A percentile compares a stretch with the other conserved stretches of the same genome.
Conservation (phyloP, 2,113 vertebrate species). For the Antennarius striatus region DNA sequence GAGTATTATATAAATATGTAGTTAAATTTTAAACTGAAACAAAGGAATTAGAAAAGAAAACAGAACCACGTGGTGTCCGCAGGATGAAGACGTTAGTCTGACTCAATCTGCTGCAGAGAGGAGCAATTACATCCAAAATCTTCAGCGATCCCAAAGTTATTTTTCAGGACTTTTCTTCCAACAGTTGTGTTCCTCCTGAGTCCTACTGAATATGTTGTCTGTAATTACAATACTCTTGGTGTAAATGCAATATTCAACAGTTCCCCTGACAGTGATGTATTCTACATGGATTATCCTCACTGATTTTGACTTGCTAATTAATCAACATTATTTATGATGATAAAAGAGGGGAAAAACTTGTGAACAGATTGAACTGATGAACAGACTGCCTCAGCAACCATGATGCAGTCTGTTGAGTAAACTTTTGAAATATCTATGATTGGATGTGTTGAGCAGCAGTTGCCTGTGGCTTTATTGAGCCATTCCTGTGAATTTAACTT, state of each 20-base stretch:
- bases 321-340: slow-evolving; percentile 85
- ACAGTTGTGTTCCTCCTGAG: slow-evolving; percentile 16
- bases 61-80: no score
- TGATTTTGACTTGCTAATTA: slow-evolving; percentile 84
- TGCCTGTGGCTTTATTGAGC: not conserved
- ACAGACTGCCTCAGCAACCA: slow-evolving; percentile 75
- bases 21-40: no score
- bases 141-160: slow-evolving; percentile 26
- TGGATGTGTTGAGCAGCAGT: not conserved
- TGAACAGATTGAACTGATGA: slow-evolving; percentile 76
- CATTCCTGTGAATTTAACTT: not conserved
- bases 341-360: slow-evolving; percentile 57
- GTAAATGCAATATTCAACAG: slow-evolving; percentile 82
- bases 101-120: not conserved
- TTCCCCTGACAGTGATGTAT: slow-evolving; percentile 83
- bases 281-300: slow-evolving; percentile 82
- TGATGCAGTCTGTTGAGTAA: slow-evolving; percentile 65
- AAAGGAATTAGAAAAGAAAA: no score
- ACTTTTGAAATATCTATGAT: slow-evolving; percentile 60
- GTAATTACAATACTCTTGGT: slow-evolving; percentile 81
- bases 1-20: no score
- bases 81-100: not conserved
- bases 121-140: not conserved
- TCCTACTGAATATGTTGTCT: slow-evolving; percentile 69
- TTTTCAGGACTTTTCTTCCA: slow-evolving; percentile 21